Conservation (phyloP, 2,888 invertebrate species). For the Blera fallax region DNA sequence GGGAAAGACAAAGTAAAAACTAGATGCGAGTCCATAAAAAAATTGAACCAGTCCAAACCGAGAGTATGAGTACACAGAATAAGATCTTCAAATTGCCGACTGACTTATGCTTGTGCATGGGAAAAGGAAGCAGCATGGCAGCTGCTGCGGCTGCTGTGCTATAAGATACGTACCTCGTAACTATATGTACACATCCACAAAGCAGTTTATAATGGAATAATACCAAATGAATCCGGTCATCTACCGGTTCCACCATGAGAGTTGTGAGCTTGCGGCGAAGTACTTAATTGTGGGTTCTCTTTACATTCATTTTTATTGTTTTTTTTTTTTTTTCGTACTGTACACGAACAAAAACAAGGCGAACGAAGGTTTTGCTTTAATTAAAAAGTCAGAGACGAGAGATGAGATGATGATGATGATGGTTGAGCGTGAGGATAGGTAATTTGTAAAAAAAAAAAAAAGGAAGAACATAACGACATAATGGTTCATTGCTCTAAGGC, state of each 20-base stretch:
- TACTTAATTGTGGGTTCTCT: slow-evolving; percentile 26
- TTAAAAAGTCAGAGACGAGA: not conserved
- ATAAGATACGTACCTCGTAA: not conserved
- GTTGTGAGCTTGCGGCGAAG: slow-evolving; percentile 24
- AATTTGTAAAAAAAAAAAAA: slow-evolving; percentile 19
- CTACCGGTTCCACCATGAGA: slow-evolving; percentile 17
- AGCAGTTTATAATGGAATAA: slow-evolving; percentile 28
- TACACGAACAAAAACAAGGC: not conserved
- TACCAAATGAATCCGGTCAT: slow-evolving; percentile 43
- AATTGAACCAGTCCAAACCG: slow-evolving; percentile 36
- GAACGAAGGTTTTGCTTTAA: not conserved
- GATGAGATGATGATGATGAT: not conserved
- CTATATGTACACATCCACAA: not conserved
- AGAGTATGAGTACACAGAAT: not conserved
- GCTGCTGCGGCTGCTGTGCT: slow-evolving; percentile 43
- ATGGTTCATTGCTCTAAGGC: not conserved
- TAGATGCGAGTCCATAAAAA: slow-evolving; percentile 30
- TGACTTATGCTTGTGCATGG: slow-evolving; percentile 1
- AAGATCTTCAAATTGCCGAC: not conserved
- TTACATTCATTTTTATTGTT: not conserved
- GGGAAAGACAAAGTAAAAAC: not conserved
- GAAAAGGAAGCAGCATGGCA: slow-evolving; percentile 43
- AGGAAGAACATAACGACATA: not conserved
- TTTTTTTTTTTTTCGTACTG: not conserved
- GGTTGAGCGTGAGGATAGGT: slow-evolving; percentile 12